These are phyloP conservation scores for Passer domesticus DNA, from an alignment of 2,113 vertebrate genomes.

Conservation along the genomic window DNA sequence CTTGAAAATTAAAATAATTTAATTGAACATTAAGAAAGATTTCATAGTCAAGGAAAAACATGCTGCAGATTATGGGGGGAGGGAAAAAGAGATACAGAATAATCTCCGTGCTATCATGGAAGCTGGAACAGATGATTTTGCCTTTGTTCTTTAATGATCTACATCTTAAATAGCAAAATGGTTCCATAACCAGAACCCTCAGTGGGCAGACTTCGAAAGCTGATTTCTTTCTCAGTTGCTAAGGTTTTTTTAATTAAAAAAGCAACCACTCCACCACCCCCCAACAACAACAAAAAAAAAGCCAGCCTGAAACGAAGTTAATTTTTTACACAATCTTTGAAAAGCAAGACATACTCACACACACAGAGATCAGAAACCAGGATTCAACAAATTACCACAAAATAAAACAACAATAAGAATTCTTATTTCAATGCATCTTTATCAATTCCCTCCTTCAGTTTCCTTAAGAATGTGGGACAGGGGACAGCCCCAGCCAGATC, in stretches of 20 bases:
- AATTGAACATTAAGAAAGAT: not conserved
- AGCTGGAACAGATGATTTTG: conserved; percentile 23
- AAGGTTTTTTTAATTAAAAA: not conserved
- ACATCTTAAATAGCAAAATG: conserved; percentile 36
- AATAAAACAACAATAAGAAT: not conserved
- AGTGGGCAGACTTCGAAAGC: not conserved
- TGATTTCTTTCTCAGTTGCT: not conserved
- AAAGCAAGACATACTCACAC: not conserved
- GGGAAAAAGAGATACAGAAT: not conserved
- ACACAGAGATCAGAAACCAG: not conserved
- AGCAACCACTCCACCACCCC: not conserved
- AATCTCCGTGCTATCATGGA: not conserved
- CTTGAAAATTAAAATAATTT: conserved; percentile 18
- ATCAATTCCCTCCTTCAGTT: not conserved
- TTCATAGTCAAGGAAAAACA: not conserved
- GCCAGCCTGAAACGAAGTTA: not conserved
- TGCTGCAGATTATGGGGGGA: not conserved
- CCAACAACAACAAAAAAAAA: not conserved
- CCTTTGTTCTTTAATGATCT: conserved; percentile 44
- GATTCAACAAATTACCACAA: not conserved
- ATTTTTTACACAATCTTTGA: not conserved
- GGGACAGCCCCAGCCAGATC: not conserved
- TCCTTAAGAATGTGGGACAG: not conserved
- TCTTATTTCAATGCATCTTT: not conserved
- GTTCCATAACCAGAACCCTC: conserved; percentile 24